These are phyloP conservation scores for Mungos mungo DNA, from an alignment of 2,113 vertebrate genomes.

Conservation along the genomic window DNA sequence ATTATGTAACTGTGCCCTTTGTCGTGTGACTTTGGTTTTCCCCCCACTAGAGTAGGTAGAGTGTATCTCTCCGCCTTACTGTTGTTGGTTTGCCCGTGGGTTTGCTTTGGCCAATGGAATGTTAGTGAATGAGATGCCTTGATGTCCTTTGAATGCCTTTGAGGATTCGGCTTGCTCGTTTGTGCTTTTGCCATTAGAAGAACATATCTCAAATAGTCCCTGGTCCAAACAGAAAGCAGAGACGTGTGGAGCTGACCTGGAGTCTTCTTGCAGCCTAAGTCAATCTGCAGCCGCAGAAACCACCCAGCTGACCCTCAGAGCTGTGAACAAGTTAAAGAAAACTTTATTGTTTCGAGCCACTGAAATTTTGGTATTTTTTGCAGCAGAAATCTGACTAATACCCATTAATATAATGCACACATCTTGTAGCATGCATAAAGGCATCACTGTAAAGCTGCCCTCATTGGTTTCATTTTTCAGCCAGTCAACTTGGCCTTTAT, in stretches of 20 bases:
- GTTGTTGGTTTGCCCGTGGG: constrained; percentile 6
- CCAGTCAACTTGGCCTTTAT: not conserved
- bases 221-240: not conserved
- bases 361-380: constrained; percentile 13
- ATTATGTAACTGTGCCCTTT: constrained; percentile 4
- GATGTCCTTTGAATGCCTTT: not conserved
- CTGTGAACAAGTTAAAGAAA: not conserved
- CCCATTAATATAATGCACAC: not conserved
- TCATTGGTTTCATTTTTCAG: constrained; percentile 43
- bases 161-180: not conserved
- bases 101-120: not conserved
- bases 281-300: not conserved
- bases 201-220: not conserved
- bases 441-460: not conserved
- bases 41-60: not conserved
- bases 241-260: not conserved
- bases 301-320: not conserved
- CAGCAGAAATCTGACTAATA: not conserved
- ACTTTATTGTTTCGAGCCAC: not conserved
- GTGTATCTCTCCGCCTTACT: not conserved
- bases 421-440: not conserved
- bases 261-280: not conserved
- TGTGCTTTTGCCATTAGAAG: not conserved
- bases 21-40: not conserved
- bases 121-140: not conserved